These are phyloP conservation scores for Rousettus madagascariensis DNA, from an alignment of 2,797 vertebrate genomes.

Conservation along the genomic window DNA sequence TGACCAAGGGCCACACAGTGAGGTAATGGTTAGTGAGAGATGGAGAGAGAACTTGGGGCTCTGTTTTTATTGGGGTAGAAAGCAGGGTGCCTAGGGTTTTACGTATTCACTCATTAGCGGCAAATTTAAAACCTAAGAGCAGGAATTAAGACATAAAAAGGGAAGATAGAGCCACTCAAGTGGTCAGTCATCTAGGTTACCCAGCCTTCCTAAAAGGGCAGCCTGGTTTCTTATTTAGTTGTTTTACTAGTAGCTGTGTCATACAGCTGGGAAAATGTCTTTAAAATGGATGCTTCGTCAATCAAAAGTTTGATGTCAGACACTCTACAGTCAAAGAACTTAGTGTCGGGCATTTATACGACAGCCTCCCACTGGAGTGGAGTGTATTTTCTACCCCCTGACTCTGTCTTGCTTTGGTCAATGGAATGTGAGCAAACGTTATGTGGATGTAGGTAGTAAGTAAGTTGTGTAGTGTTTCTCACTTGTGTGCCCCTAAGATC, in stretches of 20 bases:
- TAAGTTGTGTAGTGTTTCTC: neutral
- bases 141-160: neutral
- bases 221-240: neutral
- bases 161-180: neutral
- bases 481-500: neutral
- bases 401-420: neutral
- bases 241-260: neutral
- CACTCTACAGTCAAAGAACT: neutral
- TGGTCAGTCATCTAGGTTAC: neutral
- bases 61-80: neutral
- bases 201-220: neutral
- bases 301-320: neutral
- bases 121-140: neutral
- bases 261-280: neutral
- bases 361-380: rapidly evolving
- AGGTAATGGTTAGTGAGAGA: neutral
- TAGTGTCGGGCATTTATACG: neutral
- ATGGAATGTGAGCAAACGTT: neutral
- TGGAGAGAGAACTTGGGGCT: neutral
- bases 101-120: neutral
- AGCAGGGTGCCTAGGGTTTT: neutral
- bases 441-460: neutral
- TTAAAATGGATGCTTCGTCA: neutral
- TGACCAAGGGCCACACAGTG: too few species aligned
- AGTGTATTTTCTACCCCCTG: neutral